Evolutionary conservation across 1,140 invertebrate genomes (phyloP).

Genomic region (Sinonovacula constricta): DNA sequence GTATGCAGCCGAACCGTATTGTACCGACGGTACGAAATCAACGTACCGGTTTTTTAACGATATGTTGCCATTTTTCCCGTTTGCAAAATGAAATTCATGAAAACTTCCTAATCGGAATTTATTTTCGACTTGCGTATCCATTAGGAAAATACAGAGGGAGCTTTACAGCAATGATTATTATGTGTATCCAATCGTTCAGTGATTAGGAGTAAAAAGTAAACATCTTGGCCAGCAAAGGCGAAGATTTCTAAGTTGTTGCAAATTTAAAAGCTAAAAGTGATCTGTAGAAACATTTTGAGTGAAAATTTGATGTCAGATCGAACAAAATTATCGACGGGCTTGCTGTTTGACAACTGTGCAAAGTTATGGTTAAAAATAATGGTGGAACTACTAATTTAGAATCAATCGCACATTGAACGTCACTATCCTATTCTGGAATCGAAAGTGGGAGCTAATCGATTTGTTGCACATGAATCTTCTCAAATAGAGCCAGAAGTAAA

Average conservation of each 20-base stretch:
- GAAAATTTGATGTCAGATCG: background rate
- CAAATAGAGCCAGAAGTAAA: background rate
- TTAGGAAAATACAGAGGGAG: background rate
- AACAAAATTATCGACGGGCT: background rate
- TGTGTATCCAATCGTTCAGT: background rate
- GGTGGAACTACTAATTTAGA: no score
- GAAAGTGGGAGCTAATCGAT: background rate
- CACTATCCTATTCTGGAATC: background rate
- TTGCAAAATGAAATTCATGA: background rate
- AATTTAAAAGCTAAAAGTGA: background rate
- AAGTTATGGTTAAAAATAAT: background rate
- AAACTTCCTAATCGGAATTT: background rate
- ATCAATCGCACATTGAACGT: background rate
- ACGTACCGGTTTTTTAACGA: background rate
- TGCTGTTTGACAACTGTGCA: background rate
- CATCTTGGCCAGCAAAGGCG: background rate
- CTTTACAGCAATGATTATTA: background rate
- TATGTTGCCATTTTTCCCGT: background rate
- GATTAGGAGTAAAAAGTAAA: background rate
- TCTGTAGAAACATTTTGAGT: background rate
- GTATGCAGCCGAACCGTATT: background rate
- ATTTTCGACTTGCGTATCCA: background rate
- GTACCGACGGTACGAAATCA: background rate
- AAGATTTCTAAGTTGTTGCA: background rate
- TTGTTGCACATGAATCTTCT: background rate